Evolutionary conservation across 2,797 vertebrate genomes (phyloP).

Genomic region (Garrulus glandarius): DNA sequence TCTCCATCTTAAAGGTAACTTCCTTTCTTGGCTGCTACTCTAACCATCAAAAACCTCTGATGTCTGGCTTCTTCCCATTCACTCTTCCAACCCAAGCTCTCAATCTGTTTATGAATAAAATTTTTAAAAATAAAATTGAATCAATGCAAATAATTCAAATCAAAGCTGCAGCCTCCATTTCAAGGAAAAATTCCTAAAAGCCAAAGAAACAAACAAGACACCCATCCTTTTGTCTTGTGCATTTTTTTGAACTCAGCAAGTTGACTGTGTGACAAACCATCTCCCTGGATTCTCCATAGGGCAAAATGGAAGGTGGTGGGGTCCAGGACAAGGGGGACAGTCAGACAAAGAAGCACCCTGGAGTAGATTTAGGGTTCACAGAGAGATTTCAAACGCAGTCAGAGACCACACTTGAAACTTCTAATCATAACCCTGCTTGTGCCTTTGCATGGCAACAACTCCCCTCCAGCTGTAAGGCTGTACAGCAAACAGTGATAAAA

Average conservation of each 20-base stretch:
- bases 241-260: neutral
- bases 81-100: neutral
- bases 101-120: neutral
- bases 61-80: neutral
- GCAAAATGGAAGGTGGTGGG: neutral
- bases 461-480: neutral
- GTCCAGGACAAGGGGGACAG: neutral
- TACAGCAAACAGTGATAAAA: neutral
- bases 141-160: neutral
- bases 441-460: neutral
- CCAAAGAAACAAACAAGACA: neutral
- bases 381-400: neutral
- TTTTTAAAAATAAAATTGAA: neutral
- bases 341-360: fast-evolving
- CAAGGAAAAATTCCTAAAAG: neutral
- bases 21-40: neutral
- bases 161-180: neutral
- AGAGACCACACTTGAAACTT: neutral
- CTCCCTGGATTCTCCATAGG: neutral
- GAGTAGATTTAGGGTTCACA: neutral
- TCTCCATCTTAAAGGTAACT: neutral
- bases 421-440: neutral
- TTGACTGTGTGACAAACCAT: neutral
- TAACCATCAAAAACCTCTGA: neutral
- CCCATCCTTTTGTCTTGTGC: neutral